Base-by-base conservation (phyloP, 2,888 invertebrate species). In the Phanerotoma sp. region DNA sequence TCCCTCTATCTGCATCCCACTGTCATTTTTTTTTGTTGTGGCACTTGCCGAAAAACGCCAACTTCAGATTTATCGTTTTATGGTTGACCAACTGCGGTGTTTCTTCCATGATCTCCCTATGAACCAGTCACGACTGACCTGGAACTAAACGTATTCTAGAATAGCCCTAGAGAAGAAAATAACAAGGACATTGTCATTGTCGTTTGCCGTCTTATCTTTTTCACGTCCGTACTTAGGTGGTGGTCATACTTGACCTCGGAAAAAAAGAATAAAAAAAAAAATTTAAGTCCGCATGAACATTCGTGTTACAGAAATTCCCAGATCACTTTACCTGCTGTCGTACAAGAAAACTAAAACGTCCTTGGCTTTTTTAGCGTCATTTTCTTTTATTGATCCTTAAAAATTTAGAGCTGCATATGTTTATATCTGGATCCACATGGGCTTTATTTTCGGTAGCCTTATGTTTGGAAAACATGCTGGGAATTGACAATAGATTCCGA, bases 31-130 rank as follows among this genome's bases (percentile, higher is more conserved):
- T 48, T 50, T 46, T 53, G 44, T 51, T 58, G 58, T 61, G 13
- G 22, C 42, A 57, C 37, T 59, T 47, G 46, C 58, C 70, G 70
- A 72, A 73, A 69, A 54, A 53, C 69, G 66, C 70, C 68, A 68
- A 62, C 58, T 61, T 52, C 67, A 68, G 68, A 76, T 76, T 77
- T 77, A 75, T 73, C 69, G 68, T 66, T 66, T 64, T 65, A 61
- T 68, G 69, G 70, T 72, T 75, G 76, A 75, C 75, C 75, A 74
- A 73, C 69, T 75, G 73, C 67, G 75, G 73, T 72, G 66, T 72
- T 66, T 69, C 57, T 61, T 66, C 64, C 57, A 63, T 61, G 61
- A 65, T 65, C 54, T 40, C 18, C 35, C 60, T 48, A 33, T 38
- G 40, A 30, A 25, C 61, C 52, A 21, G 46, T 3, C 60, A 60